Conservation (phyloP, 2,797 vertebrate species). For the Halcyon badia region DNA sequence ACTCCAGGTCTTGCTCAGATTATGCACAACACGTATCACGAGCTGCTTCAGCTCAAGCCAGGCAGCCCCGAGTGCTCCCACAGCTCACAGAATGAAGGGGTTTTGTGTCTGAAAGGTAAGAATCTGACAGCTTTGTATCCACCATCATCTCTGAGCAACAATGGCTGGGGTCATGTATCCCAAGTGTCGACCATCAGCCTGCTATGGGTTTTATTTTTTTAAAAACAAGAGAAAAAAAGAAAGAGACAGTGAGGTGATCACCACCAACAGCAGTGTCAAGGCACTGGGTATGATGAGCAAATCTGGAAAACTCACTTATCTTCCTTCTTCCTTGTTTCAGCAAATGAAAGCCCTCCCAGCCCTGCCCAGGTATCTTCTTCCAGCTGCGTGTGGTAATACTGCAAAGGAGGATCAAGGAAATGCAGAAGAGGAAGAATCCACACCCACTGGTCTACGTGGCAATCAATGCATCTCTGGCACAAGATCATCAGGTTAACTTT, state of each 20-base stretch:
- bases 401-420: slow-evolving; percentile 58
- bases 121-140: neutral
- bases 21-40: rapidly evolving
- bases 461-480: slow-evolving; percentile 23
- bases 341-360: slow-evolving; percentile 70
- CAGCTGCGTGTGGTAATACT: neutral
- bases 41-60: neutral
- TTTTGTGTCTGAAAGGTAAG: neutral
- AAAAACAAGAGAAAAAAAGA: neutral
- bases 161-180: rapidly evolving
- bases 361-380: slow-evolving; percentile 78
- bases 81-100: neutral
- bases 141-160: neutral
- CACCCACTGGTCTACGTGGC: slow-evolving; percentile 75
- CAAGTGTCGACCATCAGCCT: neutral
- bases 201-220: rapidly evolving
- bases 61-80: neutral
- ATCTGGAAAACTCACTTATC: neutral
- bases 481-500: neutral
- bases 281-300: neutral
- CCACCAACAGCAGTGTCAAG: neutral
- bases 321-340: rapidly evolving
- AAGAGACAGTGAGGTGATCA: neutral
- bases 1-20: neutral
- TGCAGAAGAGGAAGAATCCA: slow-evolving; percentile 88